These are phyloP conservation scores for Perithous albicinctus DNA, from an alignment of 2,888 invertebrate species.

Conservation along the genomic window DNA sequence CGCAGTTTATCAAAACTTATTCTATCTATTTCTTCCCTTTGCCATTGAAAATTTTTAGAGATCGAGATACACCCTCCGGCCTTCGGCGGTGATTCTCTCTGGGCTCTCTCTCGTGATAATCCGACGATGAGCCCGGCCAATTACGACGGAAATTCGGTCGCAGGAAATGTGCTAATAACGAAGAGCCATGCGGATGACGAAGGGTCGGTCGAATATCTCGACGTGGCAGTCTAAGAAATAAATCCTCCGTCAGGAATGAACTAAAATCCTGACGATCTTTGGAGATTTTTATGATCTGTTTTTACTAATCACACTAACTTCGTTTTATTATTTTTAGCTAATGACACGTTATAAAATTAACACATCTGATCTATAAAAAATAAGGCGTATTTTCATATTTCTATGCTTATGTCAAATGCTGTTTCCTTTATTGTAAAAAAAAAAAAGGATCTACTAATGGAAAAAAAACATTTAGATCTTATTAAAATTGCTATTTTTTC, in stretches of 20 bases:
- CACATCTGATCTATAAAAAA: no score
- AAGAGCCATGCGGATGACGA: constrained; percentile 46
- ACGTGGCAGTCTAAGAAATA: constrained; percentile 23
- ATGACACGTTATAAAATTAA: not conserved
- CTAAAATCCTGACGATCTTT: not conserved
- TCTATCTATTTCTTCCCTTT: not conserved
- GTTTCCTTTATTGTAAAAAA: no score
- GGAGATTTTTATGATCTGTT: not conserved
- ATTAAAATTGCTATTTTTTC: no score
- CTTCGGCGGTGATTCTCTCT: constrained; percentile 29
- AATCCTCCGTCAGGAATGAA: constrained; percentile 16
- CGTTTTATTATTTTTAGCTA: not conserved
- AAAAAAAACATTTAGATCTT: no score
- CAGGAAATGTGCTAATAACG: constrained; percentile 68
- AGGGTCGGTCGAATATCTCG: constrained; percentile 46
- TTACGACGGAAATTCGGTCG: constrained; percentile 67
- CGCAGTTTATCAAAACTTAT: constrained; percentile 7
- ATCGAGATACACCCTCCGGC: constrained; percentile 24
- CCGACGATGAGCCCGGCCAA: constrained; percentile 69
- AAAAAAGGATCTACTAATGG: no score
- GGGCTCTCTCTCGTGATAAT: constrained; percentile 63
- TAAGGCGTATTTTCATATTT: no score
- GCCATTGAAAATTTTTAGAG: not conserved
- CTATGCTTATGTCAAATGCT: no score
- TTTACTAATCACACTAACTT: not conserved